Evolutionary conservation across 2,888 invertebrate species (phyloP).

Genomic region (Meiosimyza decipiens): DNA sequence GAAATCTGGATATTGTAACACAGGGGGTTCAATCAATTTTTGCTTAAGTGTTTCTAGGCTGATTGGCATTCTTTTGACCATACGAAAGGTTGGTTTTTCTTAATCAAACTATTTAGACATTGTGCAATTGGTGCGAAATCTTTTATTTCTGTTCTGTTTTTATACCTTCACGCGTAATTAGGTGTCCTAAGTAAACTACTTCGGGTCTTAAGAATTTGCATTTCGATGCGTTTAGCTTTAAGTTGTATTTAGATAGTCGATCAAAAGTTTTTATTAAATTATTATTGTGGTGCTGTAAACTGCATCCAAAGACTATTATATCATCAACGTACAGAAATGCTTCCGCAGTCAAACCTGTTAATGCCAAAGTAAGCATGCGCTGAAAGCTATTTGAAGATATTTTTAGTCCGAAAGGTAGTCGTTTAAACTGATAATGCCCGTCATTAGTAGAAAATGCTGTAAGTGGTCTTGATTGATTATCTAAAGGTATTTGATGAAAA

Average conservation of each 20-base stretch:
- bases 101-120: too few relatives aligned
- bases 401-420: slow-evolving; percentile 44
- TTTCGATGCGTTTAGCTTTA: slow-evolving; percentile 41
- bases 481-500: slow-evolving; percentile 39
- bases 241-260: slow-evolving; percentile 35
- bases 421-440: background rate
- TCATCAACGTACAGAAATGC: slow-evolving; percentile 42
- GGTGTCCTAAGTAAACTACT: too few relatives aligned
- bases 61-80: too few relatives aligned
- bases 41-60: too few relatives aligned
- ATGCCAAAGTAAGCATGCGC: slow-evolving; percentile 43
- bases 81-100: too few relatives aligned
- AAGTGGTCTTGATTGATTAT: slow-evolving; percentile 37
- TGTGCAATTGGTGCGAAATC: too few relatives aligned
- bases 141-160: slow-evolving; percentile 28
- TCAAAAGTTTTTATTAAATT: slow-evolving; percentile 37
- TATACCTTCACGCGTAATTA: background rate
- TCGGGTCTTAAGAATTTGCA: slow-evolving; percentile 21
- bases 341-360: slow-evolving; percentile 32
- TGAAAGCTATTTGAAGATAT: slow-evolving; percentile 42
- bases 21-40: too few relatives aligned
- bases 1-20: too few relatives aligned
- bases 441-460: slow-evolving; percentile 40
- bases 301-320: too few relatives aligned
- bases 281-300: slow-evolving; percentile 33